Evolutionary conservation across 1,140 invertebrate genomes (phyloP).

Genomic region (Pentalonia nigronervosa): DNA sequence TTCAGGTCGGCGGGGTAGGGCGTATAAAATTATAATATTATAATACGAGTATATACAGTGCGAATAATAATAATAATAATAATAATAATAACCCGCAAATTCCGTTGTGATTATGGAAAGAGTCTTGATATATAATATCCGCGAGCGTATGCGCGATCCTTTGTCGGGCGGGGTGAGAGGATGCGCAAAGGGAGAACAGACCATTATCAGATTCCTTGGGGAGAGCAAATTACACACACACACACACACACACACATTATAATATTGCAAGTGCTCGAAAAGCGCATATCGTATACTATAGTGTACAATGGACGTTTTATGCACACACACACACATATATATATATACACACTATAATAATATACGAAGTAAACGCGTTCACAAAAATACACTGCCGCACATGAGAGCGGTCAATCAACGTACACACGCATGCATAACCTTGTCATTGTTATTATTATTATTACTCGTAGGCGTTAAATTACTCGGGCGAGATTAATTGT

Average conservation of each 20-base stretch:
- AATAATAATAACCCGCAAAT: conserved; percentile 25
- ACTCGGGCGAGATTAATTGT: conserved; percentile 30
- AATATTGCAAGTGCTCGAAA: conserved; percentile 26
- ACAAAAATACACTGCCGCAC: neutral
- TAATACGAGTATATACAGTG: neutral
- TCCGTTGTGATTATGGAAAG: conserved; percentile 51
- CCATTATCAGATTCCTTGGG: conserved; percentile 20
- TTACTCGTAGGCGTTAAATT: conserved; percentile 18
- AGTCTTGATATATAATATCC: conserved; percentile 30
- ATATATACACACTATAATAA: too few relatives aligned
- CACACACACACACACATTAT: neutral
- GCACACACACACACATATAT: too few relatives aligned
- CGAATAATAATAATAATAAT: conserved; percentile 42
- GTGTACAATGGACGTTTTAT: neutral
- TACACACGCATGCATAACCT: neutral
- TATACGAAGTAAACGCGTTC: neutral
- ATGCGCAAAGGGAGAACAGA: neutral
- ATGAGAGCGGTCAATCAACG: neutral
- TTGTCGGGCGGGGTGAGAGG: neutral
- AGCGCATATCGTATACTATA: neutral
- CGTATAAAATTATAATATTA: conserved; percentile 4
- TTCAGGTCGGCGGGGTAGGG: neutral
- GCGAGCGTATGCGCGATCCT: neutral
- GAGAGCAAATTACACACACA: neutral
- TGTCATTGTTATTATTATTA: neutral